These are phyloP conservation scores for Meloidogyne hapla DNA, from an alignment of 1,140 invertebrate genomes.

Conservation along the genomic window DNA sequence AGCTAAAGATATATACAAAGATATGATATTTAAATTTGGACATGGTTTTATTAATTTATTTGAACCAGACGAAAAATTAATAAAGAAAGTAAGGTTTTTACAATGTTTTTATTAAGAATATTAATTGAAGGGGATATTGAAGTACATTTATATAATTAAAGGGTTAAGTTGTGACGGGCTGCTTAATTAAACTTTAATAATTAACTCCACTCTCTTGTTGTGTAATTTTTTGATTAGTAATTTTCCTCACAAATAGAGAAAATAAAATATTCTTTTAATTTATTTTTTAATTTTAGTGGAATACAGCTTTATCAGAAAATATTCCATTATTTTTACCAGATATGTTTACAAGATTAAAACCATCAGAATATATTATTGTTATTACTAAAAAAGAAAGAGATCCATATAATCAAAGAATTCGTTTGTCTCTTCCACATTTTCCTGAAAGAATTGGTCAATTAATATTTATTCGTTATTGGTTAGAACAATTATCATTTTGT, in stretches of 20 bases:
- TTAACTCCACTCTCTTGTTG: too few relatives aligned
- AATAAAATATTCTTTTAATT: too few relatives aligned
- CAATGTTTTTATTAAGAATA: too few relatives aligned
- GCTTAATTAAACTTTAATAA: too few relatives aligned
- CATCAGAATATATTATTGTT: slow-evolving; percentile 3
- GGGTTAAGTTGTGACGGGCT: too few relatives aligned
- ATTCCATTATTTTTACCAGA: background rate
- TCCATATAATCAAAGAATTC: slow-evolving; percentile 2
- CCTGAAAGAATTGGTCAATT: background rate
- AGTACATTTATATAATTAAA: too few relatives aligned
- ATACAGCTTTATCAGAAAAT: background rate
- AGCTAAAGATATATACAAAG: background rate
- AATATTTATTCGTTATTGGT: slow-evolving; percentile 2
- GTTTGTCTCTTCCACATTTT: slow-evolving; percentile 5
- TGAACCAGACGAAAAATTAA: background rate
- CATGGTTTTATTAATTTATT: background rate
- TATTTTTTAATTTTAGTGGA: background rate
- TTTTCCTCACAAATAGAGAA: too few relatives aligned
- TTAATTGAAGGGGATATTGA: too few relatives aligned
- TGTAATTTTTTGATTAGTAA: too few relatives aligned
- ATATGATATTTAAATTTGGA: background rate
- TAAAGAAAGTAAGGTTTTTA: background rate
- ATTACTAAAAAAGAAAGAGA: slow-evolving; percentile 3
- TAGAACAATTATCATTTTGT: slow-evolving; percentile 4
- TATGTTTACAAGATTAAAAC: background rate